Evolutionary conservation across 1,140 invertebrate species (phyloP).

Genomic region (Pogonus chalceus): DNA sequence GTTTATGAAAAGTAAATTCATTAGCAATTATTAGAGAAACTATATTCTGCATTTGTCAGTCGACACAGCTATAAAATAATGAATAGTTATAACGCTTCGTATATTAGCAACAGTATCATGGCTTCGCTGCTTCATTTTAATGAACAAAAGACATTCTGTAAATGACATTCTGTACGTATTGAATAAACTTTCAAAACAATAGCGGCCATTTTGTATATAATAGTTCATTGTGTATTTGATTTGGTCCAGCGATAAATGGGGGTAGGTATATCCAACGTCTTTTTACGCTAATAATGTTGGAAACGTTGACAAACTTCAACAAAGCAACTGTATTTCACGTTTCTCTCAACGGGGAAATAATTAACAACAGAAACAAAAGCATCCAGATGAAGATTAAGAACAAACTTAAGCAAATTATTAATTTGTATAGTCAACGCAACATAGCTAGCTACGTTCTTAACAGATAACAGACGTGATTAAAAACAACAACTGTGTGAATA

Average conservation of each 20-base stretch:
- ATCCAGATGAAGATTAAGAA: neutral
- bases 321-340: neutral
- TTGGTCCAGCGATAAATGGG: conserved; percentile 7
- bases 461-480: neutral
- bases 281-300: neutral
- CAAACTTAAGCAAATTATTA: neutral
- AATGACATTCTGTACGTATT: conserved; percentile 2
- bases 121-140: conserved; percentile 1
- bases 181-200: conserved; percentile 1
- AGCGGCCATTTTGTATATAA: conserved; percentile 1
- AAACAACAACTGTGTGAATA: no score
- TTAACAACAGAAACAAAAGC: neutral
- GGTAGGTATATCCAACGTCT: neutral
- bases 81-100: neutral
- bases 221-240: conserved; percentile 4
- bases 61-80: neutral
- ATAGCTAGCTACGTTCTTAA: no score
- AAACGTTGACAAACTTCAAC: neutral
- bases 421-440: neutral
- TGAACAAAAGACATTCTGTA: conserved; percentile 1
- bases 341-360: neutral
- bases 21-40: no score
- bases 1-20: no score
- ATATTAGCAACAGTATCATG: neutral
- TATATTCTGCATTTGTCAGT: conserved; percentile 1